Conservation (phyloP, 1,140 invertebrate species). For the Trachymyrmex cornetzi region DNA sequence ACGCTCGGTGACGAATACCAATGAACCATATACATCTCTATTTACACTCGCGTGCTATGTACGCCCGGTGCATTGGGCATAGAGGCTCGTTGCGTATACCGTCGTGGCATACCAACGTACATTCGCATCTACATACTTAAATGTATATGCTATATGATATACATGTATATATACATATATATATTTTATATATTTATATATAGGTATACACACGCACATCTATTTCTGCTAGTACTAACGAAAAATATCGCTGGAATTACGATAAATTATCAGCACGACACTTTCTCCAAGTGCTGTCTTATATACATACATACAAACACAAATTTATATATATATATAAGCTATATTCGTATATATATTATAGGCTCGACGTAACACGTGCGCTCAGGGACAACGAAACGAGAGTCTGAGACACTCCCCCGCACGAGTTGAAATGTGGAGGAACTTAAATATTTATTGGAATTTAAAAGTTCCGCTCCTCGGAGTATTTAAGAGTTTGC, state of each 20-base stretch:
- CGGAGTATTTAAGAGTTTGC: conserved; percentile 83
- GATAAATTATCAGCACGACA: no score
- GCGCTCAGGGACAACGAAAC: conserved; percentile 42
- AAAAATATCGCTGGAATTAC: no score
- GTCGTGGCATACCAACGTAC: background rate
- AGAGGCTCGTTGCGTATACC: conserved; percentile 37
- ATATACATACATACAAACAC: background rate
- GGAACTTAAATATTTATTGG: conserved; percentile 85
- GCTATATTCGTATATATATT: no score
- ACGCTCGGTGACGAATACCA: conserved; percentile 62
- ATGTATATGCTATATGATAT: no score
- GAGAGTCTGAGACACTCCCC: background rate
- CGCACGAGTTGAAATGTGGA: conserved; percentile 66
- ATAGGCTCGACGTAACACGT: conserved; percentile 28
- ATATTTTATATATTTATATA: background rate
- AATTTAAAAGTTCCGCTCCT: conserved; percentile 83
- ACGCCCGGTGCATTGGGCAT: conserved; percentile 28
- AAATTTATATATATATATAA: background rate
- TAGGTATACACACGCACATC: background rate
- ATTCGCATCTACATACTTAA: background rate
- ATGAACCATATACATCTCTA: conserved; percentile 62
- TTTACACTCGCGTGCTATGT: conserved; percentile 58
- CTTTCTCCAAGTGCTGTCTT: no score
- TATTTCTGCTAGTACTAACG: no score
- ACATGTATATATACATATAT: background rate